These are phyloP conservation scores for Aleadryas rufinucha DNA, from an alignment of 2,113 vertebrate genomes.

Conservation along the genomic window DNA sequence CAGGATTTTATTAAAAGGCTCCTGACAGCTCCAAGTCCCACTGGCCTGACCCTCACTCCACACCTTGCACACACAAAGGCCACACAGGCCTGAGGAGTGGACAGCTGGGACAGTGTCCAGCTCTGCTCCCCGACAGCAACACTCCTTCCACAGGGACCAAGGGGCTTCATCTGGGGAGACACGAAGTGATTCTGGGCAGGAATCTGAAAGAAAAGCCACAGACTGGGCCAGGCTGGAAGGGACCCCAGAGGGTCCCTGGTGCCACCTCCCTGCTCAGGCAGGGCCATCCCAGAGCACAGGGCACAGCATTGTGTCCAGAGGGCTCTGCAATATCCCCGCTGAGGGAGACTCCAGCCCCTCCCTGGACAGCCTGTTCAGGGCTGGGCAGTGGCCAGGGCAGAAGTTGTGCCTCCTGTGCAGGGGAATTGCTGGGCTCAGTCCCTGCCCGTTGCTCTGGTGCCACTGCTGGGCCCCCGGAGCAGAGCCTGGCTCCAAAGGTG, in stretches of 20 bases:
- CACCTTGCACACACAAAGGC: no score
- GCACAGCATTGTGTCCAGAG: not conserved
- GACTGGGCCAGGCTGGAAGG: not conserved
- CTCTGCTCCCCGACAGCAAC: not conserved
- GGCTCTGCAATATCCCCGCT: not conserved
- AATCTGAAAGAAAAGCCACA: not conserved
- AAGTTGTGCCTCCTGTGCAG: not conserved
- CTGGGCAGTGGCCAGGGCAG: not conserved
- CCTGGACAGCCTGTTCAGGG: not conserved
- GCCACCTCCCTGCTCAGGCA: not conserved
- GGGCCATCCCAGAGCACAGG: not conserved
- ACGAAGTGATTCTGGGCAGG: not conserved
- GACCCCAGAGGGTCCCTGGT: accelerated
- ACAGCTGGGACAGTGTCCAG: not conserved
- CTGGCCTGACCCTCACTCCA: not conserved
- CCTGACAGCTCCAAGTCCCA: not conserved
- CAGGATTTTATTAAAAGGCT: not conserved
- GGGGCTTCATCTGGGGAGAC: not conserved
- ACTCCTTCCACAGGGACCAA: not conserved
- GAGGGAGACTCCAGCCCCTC: not conserved
- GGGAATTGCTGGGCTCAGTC: not conserved
- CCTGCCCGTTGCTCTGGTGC: not conserved
- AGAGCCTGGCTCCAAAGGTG: not conserved
- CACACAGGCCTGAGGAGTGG: not conserved
- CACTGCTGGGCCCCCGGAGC: not conserved